Evolutionary conservation across 1,140 invertebrate species (phyloP), one percentile per base, ranked within the genome.

Genomic region (Conus ventricosus): DNA sequence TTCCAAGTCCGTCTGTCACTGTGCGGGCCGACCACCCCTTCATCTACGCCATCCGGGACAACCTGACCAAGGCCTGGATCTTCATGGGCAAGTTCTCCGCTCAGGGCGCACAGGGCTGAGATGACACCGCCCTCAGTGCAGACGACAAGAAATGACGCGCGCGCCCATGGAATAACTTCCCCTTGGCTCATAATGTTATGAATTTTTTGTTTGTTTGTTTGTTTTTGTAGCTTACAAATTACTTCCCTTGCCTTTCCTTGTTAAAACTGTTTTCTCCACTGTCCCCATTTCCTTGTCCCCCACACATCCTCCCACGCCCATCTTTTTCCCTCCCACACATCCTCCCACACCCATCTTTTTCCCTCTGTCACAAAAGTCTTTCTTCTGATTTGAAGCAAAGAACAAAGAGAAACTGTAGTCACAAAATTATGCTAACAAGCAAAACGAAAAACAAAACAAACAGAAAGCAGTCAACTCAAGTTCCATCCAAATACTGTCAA

Each of bases 1-100:
- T 87, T 20, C 78, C 75, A 5, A 39, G 0, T 5, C 27, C 20
- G 6, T 3, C 84, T 5, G 54, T 67, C 53, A 15, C 25, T 0
- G 55, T 86, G 39, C 25, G 82, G n/a, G 78, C 76, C 25, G 85
- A 89, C 71, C 88, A 89, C 25, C 88, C 88, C 20, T 89, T 89
- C 67, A 57, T 89, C 27, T 89, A 87, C 81, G 53, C 55, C 67
- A 75, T 89, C 27, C 39, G 88, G 55, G 88, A 89, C 88, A 89
- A 89, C 25, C 20, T 55, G 23, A 76, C 25, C 63, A 76, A 76
- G 67, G 25, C 55, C 51, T 67, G 55, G 71, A 63, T 89, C 57
- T 89, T 89, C 81, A 83, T 87, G 54, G 88, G 88, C 15, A 63
- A 71, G 51, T 89, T 76, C 81, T 71, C 85, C 39, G 88, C 75